Evolutionary conservation across 2,888 invertebrate genomes (phyloP), one percentile per base, ranked within the genome.

Genomic region (Drosophila anomalipes): DNA sequence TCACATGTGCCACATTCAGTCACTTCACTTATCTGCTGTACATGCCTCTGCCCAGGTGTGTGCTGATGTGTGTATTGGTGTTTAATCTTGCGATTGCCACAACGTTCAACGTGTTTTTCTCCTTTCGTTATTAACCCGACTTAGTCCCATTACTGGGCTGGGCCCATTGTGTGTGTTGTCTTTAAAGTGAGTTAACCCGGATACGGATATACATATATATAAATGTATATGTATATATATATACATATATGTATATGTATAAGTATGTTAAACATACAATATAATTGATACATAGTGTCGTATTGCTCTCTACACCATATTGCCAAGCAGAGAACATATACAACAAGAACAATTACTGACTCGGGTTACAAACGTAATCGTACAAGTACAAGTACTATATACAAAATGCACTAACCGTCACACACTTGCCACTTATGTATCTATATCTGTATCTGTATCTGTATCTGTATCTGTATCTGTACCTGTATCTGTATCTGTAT

Each of bases 161-260:
- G 64, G 32, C 35, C 41, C 53, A 61, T 64, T 74, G 61, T 79
- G 68, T 74, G 68, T 32, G 53, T 54, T 65, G 79, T 63, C 66
- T 53, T 57, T 64, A 49, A 75, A 60, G 33, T 52, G 56, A 41
- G 57, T 53, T 60, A 26, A 54, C 12, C 54, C 32, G 26, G 37
- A 54, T 64, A 19, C 35, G n/a, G 33, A 62, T 12, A 19, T 35
- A 32, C 32, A 39, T 44, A 65, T 28, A 53, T 28, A 47, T 22
- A 57, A 30, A 62, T 33, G 57, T 37, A 54, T 32, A 41, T 28
- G 33, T 39, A 61, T 57, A 47, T 59, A 39, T 39, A 49, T 53
- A 12, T 44, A 62, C 19, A 53, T 32, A n/a, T 19, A 44, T 57
- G 19, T 22, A 33, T 33, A 26, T 22, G 10, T 16, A 54, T 28